Conservation (phyloP, 2,113 vertebrate species). For the Antigone vipio region DNA sequence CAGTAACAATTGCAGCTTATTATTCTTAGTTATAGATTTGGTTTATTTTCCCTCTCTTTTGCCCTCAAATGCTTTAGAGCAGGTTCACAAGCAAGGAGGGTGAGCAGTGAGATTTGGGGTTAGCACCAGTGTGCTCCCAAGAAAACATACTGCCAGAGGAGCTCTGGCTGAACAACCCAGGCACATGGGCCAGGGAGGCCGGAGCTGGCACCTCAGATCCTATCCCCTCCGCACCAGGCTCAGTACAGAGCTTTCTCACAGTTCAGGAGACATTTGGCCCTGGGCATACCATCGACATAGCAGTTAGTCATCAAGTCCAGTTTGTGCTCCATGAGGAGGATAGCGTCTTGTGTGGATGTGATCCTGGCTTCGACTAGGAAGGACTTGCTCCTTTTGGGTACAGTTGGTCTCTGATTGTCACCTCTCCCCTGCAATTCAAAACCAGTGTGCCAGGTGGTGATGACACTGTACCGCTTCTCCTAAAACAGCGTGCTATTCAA, state of each 20-base stretch:
- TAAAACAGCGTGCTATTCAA: background rate
- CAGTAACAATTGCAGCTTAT: slow-evolving; percentile 6
- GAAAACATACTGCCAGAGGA: background rate
- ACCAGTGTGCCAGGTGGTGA: background rate
- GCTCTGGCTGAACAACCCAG: background rate
- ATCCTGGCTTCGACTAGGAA: background rate
- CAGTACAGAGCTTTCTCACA: background rate
- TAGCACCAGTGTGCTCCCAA: background rate
- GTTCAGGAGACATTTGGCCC: background rate
- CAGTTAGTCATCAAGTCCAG: background rate
- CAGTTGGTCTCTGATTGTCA: background rate
- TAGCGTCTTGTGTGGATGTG: background rate
- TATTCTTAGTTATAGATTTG: slow-evolving; percentile 29
- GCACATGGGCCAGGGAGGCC: background rate
- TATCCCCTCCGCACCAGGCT: background rate
- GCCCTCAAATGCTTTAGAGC: background rate
- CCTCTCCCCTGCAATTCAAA: background rate
- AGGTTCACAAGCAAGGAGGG: background rate
- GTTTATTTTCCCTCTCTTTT: slow-evolving; percentile 17
- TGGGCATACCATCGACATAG: rapidly evolving
- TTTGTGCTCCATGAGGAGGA: background rate
- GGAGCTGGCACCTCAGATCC: background rate
- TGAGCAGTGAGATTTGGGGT: background rate
- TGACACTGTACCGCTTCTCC: background rate
- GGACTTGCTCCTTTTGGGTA: background rate